Base-by-base conservation (phyloP, 2,888 invertebrate genomes). In the Dynastes hyllus region DNA sequence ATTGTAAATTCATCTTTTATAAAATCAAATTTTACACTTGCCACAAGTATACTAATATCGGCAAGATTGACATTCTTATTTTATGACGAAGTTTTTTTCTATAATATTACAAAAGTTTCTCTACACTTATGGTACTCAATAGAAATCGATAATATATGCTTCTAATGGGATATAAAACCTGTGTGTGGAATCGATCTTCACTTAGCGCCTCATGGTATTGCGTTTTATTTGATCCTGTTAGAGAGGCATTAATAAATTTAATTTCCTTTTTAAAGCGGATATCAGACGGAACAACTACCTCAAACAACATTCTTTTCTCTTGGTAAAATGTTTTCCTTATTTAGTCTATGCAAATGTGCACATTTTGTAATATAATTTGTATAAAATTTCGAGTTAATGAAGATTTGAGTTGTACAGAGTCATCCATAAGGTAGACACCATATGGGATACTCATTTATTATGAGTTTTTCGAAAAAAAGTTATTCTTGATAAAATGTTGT, bases 261-360 rank as follows among this genome's bases (percentile, higher is more conserved):
- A 63, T 63, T 63, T 63, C 63, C 55, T 63, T 63, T 32, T 63
- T 63, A 3, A 63, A 29, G 13, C 63, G 63, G 29, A 63, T 63
- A 27, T 63, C n/a, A 63, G 1, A 29, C 63, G 63, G 27, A n/a
- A 63, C 32, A 63, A 29, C 32, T 63, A 63, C 63, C 27, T 63
- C 29, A 22, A 22, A 22, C 13, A 32, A 63, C 32, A 29, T 29
- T 63, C 29, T 63, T 61, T 63, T 63, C 32, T 63, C 63, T 63
- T 13, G n/a, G 9, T 29, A 5, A 61, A 29, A 63, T 22, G 2
- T 63, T 63, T 63, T 63, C 6, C 11, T 37, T 37, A 37, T 1
- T 13, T 32, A 63, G n/a, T 63, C 22, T 63, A 11, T 13, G 4
- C 2, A 11, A 29, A 29, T 13, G 11, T 13, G 29, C 11, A 61